These are phyloP conservation scores for Elachura formosa DNA, from an alignment of 2,113 vertebrate species.

Conservation along the genomic window DNA sequence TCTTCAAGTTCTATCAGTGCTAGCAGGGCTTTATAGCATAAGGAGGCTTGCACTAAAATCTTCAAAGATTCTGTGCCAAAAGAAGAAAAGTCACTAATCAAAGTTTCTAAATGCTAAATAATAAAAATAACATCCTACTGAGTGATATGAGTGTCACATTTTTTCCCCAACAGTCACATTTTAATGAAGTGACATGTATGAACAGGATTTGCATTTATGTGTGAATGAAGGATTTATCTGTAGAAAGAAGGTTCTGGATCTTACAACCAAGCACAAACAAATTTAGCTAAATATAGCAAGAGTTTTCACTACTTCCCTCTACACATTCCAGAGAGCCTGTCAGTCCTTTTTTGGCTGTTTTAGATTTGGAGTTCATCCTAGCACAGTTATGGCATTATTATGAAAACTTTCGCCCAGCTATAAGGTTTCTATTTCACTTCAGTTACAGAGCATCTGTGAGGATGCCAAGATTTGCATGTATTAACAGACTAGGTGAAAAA, in stretches of 20 bases:
- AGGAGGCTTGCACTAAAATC: neutral
- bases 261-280: neutral
- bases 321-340: fast-evolving
- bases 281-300: neutral
- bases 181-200: neutral
- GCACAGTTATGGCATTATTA: neutral
- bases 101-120: neutral
- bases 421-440: neutral
- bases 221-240: neutral
- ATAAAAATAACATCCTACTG: neutral
- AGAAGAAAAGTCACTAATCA: neutral
- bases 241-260: neutral
- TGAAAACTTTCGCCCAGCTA: neutral
- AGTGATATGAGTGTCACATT: neutral
- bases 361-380: neutral
- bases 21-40: neutral
- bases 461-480: neutral
- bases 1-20: neutral
- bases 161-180: neutral
- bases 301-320: neutral
- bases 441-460: neutral
- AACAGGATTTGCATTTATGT: neutral
- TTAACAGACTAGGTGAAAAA: neutral
- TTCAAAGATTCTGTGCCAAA: neutral
- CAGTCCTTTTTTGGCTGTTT: neutral